Base-by-base conservation (phyloP, 1,140 invertebrate genomes). In the Physella acuta region DNA sequence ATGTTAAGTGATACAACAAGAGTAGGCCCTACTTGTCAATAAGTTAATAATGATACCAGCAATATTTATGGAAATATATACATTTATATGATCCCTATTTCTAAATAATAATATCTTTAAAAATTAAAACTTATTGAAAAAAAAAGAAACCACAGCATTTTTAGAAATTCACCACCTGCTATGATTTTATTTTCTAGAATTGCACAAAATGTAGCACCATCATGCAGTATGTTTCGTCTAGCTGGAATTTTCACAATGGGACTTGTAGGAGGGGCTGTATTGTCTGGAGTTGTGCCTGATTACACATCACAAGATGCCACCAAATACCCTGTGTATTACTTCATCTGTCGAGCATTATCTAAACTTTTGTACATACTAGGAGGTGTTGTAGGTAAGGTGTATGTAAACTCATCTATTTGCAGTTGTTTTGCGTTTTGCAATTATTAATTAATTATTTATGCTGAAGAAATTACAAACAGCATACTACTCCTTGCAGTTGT, bases 181-280 rank as follows among this genome's bases (percentile, higher is more conserved):
- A 16, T 26, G 36, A n/a, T 30, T 26, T 53, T 55, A 8, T 17
- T 52, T 17, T 14, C 14, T 17, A 69, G 39, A 53, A 44, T 49
- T 31, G 11, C 49, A 28, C 1, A 2, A n/a, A 31, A 72, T 92
- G 90, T 87, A 90, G 83, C 92, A 89, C 94, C 94, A 8, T 89
- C 91, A 44, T 93, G 92, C 81, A 92, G 91, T 17, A 88, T 89
- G 33, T 88, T 89, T 49, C 87, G 94, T 62, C 93, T 94, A 78
- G 85, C 89, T 62, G 92, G 91, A 8, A 90, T 90, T 79, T 83
- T 94, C 39, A 87, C 92, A 76, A 89, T 94, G 52, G 91, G 91
- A 1, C 92, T 92, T 78, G 85, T 93, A 37, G 17, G 30, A 14
- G 11, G 26, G 3, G 0, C 94, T 93, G 88, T 92, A 90, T 0